These are phyloP conservation scores for Hydriomena furcata DNA, from an alignment of 2,888 invertebrate species.

Conservation along the genomic window DNA sequence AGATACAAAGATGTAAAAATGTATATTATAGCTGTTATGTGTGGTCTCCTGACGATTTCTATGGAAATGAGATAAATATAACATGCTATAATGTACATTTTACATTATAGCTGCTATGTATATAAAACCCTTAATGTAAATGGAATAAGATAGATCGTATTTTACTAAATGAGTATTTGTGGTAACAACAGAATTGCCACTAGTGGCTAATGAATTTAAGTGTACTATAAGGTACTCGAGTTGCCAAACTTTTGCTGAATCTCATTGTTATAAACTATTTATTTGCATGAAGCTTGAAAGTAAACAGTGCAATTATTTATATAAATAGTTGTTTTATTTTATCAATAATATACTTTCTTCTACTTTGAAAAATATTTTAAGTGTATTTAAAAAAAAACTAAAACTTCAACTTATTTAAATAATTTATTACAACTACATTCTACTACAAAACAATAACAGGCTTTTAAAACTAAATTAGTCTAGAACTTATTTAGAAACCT, in stretches of 20 bases:
- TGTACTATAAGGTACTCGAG: constrained; percentile 55
- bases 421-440: constrained; percentile 3
- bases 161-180: no score
- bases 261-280: constrained; percentile 69
- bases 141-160: no score
- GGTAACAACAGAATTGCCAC: no score
- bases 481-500: constrained; percentile 84
- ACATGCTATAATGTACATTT: no score
- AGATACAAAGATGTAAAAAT: no score
- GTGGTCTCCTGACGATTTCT: no score
- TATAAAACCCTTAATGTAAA: no score
- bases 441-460: constrained; percentile 10
- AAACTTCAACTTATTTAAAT: not conserved
- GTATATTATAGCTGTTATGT: no score
- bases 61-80: no score
- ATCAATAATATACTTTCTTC: not conserved
- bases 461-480: constrained; percentile 9
- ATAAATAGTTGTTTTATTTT: constrained; percentile 47
- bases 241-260: constrained; percentile 74
- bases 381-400: no score
- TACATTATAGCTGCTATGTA: no score
- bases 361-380: no score
- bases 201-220: constrained; percentile 34
- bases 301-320: constrained; percentile 77
- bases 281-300: constrained; percentile 79